Conservation (phyloP, 2,888 invertebrate genomes). For the Drosophila monieri region DNA sequence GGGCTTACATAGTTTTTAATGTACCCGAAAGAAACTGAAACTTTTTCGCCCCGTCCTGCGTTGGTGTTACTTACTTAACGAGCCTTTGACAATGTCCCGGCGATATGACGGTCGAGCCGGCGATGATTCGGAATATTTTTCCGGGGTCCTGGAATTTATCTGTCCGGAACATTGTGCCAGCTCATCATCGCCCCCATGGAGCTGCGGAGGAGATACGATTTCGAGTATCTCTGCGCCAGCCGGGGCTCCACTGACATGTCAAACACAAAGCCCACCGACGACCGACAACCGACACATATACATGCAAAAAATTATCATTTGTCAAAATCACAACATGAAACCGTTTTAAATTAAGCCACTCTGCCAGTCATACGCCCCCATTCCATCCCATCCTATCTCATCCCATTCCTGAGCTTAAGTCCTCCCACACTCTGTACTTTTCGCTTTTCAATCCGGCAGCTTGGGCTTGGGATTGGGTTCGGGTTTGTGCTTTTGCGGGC, state of each 20-base stretch:
- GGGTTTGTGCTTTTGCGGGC: constrained; percentile 50
- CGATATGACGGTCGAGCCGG: constrained; percentile 11
- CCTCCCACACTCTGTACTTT: constrained; percentile 18
- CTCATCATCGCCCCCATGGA: constrained; percentile 64
- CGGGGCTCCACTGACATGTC: constrained; percentile 55
- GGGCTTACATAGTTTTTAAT: constrained; percentile 53
- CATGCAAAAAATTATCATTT: constrained; percentile 71
- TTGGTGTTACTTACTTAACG: constrained; percentile 67
- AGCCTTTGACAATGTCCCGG: constrained; percentile 70
- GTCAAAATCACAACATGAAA: constrained; percentile 78
- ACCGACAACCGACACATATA: constrained; percentile 35
- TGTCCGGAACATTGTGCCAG: constrained; percentile 65
- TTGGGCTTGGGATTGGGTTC: neutral
- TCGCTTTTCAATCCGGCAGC: neutral
- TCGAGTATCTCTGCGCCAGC: constrained; percentile 8
- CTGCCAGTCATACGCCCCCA: constrained; percentile 39
- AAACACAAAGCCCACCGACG: constrained; percentile 60
- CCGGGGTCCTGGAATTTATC: constrained; percentile 53
- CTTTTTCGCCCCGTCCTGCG: constrained; percentile 42
- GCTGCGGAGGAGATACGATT: constrained; percentile 41
- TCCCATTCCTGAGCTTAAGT: constrained; percentile 12
- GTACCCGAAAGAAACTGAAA: constrained; percentile 68
- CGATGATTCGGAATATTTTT: constrained; percentile 13
- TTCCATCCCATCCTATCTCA: neutral
- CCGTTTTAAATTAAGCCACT: constrained; percentile 76